Evolutionary conservation across 2,888 invertebrate species (phyloP).

Genomic region (Lapara coniferarum): DNA sequence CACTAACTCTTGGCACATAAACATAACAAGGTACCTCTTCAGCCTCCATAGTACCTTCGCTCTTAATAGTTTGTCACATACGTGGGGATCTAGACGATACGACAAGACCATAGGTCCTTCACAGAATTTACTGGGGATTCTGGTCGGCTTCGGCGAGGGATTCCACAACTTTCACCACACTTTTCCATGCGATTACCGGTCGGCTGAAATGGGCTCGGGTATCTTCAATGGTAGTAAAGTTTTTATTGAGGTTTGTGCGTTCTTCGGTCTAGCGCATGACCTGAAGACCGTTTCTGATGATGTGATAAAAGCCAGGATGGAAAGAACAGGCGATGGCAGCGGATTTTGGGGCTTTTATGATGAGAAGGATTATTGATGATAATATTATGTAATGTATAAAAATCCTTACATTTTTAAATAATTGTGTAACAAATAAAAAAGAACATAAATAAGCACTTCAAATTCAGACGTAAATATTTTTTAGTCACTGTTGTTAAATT

Average conservation of each 20-base stretch:
- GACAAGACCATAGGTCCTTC: constrained; percentile 55
- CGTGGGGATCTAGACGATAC: constrained; percentile 70
- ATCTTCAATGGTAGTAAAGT: constrained; percentile 38
- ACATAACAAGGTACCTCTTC: constrained; percentile 32
- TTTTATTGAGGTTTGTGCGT: constrained; percentile 38
- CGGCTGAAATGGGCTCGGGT: constrained; percentile 49
- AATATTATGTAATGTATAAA: too few species aligned
- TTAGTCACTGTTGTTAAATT: too few species aligned
- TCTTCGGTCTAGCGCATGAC: constrained; percentile 34
- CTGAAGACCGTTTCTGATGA: constrained; percentile 28
- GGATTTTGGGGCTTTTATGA: background rate
- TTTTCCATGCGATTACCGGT: constrained; percentile 54
- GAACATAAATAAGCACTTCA: too few species aligned
- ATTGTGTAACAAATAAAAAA: too few species aligned
- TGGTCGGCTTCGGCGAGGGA: constrained; percentile 49
- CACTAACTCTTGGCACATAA: constrained; percentile 33
- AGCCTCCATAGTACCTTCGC: constrained; percentile 63
- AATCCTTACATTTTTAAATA: too few species aligned
- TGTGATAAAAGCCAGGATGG: constrained; percentile 24
- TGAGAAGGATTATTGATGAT: constrained; percentile 29
- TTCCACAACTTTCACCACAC: constrained; percentile 60
- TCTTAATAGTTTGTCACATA: constrained; percentile 86
- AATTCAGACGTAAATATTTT: too few species aligned
- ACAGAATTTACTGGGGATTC: constrained; percentile 39
- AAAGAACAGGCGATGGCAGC: constrained; percentile 31